Percentiles rank a stretch among this genome's conserved stretches.
Evolutionary conservation across 2,797 vertebrate species (phyloP).

Genomic region (Mormyrops attenuatus): DNA sequence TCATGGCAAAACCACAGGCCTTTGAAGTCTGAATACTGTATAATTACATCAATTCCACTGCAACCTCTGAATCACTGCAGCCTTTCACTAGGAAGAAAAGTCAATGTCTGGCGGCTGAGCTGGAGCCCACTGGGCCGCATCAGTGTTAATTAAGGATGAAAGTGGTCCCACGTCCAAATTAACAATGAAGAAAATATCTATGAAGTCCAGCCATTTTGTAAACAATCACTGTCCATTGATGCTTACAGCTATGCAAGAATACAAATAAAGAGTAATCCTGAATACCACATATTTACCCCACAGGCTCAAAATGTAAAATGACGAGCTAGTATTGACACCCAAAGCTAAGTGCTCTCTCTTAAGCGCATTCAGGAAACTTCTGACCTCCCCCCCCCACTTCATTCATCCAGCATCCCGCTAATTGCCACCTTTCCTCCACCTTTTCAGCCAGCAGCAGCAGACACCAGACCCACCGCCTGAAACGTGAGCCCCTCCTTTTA

Average conservation of each 20-base stretch:
- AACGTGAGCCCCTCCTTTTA: constrained; percentile 63
- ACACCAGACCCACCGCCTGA: constrained; percentile 39
- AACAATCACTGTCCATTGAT: background rate
- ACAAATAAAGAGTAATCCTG: background rate
- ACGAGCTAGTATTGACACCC: background rate
- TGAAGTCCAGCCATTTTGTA: background rate
- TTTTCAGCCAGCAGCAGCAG: constrained; percentile 30
- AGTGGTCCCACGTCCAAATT: background rate
- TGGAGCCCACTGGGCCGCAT: constrained; percentile 35
- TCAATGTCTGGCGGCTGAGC: constrained; percentile 39
- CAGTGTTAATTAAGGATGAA: constrained; percentile 27
- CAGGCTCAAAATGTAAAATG: background rate
- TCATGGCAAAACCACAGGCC: background rate
- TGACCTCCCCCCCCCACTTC: background rate
- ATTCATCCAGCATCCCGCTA: background rate
- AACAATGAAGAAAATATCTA: background rate
- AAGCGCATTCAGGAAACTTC: background rate
- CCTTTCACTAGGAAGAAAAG: constrained; percentile 36
- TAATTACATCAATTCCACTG: background rate
- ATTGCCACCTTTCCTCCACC: constrained; percentile 1
- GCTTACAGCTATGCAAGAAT: background rate
- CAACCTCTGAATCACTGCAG: background rate
- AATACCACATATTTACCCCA: background rate
- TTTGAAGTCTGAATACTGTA: background rate
- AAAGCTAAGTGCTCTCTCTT: background rate